Percentiles rank a stretch among this genome's conserved stretches.
These are phyloP conservation scores for Cephus runcator DNA, from an alignment of 2,888 invertebrate species.

Conservation along the genomic window DNA sequence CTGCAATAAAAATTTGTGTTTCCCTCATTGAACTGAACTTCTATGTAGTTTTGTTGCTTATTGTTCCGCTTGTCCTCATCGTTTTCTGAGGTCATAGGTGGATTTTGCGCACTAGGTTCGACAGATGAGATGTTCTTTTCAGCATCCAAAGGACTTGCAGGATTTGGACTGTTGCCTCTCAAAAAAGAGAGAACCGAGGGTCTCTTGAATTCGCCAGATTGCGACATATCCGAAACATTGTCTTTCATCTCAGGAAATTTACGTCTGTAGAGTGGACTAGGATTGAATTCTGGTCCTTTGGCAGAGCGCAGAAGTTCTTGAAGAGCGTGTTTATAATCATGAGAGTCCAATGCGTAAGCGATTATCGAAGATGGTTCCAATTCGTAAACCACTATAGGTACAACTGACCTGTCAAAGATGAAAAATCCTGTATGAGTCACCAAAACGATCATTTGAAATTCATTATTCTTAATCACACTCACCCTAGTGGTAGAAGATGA, in stretches of 20 bases:
- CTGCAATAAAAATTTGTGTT: constrained; percentile 88
- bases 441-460: not conserved
- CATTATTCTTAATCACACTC: constrained; percentile 33
- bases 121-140: constrained; percentile 43
- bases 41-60: constrained; percentile 66
- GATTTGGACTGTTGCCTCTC: constrained; percentile 57
- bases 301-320: constrained; percentile 63
- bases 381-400: constrained; percentile 82
- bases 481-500: constrained; percentile 73
- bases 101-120: constrained; percentile 23
- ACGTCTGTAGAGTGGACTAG: constrained; percentile 67
- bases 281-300: constrained; percentile 59
- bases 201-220: constrained; percentile 55
- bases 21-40: constrained; percentile 73
- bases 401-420: constrained; percentile 50
- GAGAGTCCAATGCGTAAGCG: constrained; percentile 81
- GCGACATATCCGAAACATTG: constrained; percentile 42
- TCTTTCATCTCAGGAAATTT: constrained; percentile 66
- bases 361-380: constrained; percentile 87
- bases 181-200: constrained; percentile 60
- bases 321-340: constrained; percentile 76
- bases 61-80: constrained; percentile 56
- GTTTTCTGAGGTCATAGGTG: constrained; percentile 28
- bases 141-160: constrained; percentile 53
- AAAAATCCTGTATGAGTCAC: not conserved